Base-by-base conservation (phyloP, 2,113 vertebrate genomes). In the Lamprotornis superbus region DNA sequence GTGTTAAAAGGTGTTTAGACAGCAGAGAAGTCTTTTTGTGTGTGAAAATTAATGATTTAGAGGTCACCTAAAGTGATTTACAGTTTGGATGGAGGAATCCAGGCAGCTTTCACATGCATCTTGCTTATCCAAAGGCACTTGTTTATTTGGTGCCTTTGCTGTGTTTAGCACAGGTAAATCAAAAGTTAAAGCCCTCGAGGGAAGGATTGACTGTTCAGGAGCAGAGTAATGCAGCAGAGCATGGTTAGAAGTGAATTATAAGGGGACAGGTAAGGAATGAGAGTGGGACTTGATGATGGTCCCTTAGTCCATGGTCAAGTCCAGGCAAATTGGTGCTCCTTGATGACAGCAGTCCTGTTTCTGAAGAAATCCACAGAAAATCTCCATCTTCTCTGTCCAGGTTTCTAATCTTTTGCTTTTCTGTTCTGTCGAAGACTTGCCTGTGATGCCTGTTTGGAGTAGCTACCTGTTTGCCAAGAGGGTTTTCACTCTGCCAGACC, bases 131-230 rank as follows among this genome's bases (percentile, higher is more conserved):
- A 50, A 75, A 59, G 23, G 20, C 50, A 14, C 12, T 88, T 42
- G 24, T 8, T 70, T 83, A 16, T 85, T 80, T 78, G 35, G 35
- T 56, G 30, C 24, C 35, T 9, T 84, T 47, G 20, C 24, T 64
- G 0, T 6, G 18, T 4, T 2, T 44, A 37, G 25, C 25, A 46
- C 0, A 0, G 27, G 17, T 37, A 31, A 49, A 15, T 73, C 22
- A 30, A 39, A 16, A 33, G 10, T 35, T 73, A 9, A 3, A 39
- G n/a, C 19, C 33, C 23, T 71, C 14, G 2, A 80, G 37, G n/a
- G 55, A 65, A 42, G 40, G 27, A 23, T 27, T 50, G 35, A 24
- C 49, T 53, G 14, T 47, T 80, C 2, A 39, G 21, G 24, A 83
- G 44, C 59, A 73, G 63, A 8, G 2, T 46, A n/a, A 56, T 14